Base-by-base conservation (phyloP, 2,797 vertebrate species). In the Chelidonichthys spinosus region DNA sequence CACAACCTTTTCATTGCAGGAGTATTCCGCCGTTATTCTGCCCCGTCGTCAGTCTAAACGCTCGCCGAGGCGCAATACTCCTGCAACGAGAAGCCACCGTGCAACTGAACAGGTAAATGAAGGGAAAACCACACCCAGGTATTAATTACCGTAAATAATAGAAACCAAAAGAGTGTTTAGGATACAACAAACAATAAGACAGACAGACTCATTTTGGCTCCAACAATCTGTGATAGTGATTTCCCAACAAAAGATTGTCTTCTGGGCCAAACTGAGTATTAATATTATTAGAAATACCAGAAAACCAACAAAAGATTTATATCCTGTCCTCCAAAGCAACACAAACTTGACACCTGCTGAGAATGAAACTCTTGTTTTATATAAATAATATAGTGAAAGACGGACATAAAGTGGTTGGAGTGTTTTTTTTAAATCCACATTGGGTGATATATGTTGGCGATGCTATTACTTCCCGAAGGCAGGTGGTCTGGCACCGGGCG, bases 401-500 rank as follows among this genome's bases (percentile, higher is more conserved):
- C 5, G 36, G 18, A 58, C 0, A 18, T 32, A 40, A 56, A 33
- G 35, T 10, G 32, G 3, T 52, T 63, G 4, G 7, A 60, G 35
- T 61, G 33, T 64, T 63, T 82, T 82, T 52, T 74, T 69, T 60
- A 69, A 60, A 52, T 68, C 62, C 76, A 74, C 70, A 78, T 32
- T 74, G 75, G 69, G 69, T 76, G 71, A 74, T 71, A 71, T 62
- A 83, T 84, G 78, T 81, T 84, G 74, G 68, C 25, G 71, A 83
- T 82, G 85, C 15, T 70, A 67, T 83, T 82, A 66, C 63, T 54
- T 80, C 69, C 81, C 75, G 36, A 64, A 74, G 89, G 88, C 93
- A 95, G 91, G 94, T 94, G 94, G 95, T 94, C 93, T 96, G 95
- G 94, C 94, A 92, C 78, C 63, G 81, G 82, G 83, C 85, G 92